phyloP scores from a whole-genome alignment of 1,140 invertebrate genomes.

The Heliconius nattereri region DNA sequence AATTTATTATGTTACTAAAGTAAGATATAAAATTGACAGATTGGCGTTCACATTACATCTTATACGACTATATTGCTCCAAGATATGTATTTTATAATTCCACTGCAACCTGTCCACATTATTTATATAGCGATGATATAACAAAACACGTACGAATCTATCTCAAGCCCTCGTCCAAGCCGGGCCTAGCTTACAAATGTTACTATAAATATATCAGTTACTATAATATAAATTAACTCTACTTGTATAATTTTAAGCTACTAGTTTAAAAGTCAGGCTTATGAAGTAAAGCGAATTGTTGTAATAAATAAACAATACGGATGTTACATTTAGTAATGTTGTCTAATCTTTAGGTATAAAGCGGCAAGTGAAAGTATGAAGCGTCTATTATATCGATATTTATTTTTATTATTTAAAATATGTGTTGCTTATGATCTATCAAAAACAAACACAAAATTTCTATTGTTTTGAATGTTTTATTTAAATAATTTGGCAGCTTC shows the following conservation, averaged over 20 bases:
- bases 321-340: not conserved
- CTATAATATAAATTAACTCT: conserved; percentile 1
- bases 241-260: conserved; percentile 1
- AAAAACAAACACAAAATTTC: conserved; percentile 28
- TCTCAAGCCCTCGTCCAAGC: not conserved
- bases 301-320: not conserved
- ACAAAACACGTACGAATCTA: not conserved
- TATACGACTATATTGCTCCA: conserved; percentile 36
- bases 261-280: conserved; percentile 9
- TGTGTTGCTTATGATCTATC: conserved; percentile 31
- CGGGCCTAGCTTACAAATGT: conserved; percentile 15
- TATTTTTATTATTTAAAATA: conserved; percentile 18
- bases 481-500: conserved; percentile 26
- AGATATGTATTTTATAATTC: conserved; percentile 36
- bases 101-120: not conserved
- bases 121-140: not conserved
- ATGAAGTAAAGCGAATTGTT: conserved; percentile 19
- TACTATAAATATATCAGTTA: conserved; percentile 7
- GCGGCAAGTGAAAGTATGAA: conserved; percentile 20
- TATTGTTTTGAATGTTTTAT: conserved; percentile 20
- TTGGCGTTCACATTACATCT: conserved; percentile 13
- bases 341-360: not conserved
- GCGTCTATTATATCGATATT: conserved; percentile 22
- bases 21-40: conserved; percentile 36
- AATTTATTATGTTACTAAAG: not conserved